Evolutionary conservation across 2,888 invertebrate species (phyloP), one percentile per base, ranked within the genome.

Genomic region (Apotomis capreana): DNA sequence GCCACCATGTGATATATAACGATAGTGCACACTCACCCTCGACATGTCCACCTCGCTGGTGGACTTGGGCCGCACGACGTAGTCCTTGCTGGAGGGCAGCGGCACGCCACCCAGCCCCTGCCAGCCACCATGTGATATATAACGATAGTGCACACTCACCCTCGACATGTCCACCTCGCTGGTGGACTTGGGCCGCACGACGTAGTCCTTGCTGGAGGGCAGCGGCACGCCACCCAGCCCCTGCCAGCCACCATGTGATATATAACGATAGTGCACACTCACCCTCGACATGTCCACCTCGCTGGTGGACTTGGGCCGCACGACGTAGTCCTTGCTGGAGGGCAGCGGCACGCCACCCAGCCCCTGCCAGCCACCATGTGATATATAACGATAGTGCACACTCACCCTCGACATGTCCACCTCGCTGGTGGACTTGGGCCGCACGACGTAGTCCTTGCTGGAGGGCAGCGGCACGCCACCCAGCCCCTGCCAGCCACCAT

Each of bases 391-490:
- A 26, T 2, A 26, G 26, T 26, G 26, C 26, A 26, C 5, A 40
- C 40, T 40, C 40, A 40, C 40, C 40, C 40, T 5, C 5, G 40
- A 40, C 40, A 40, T 40, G 84, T 97, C 97, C 57, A 96, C 95
- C 80, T 97, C 97, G 9, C 95, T 94, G 74, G 95, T 95, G 94
- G 97, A 97, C 83, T 96, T 96, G 0, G 98, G 98, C 75, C 98
- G 92, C 67, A 97, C 95, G 49, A 98, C 96, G 84, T 98, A 99
- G 86, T 98, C 98, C 88, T 97, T 98, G 80, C 96, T 97, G 1
- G 98, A 98, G 40, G 40, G 40, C 26, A 26, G 26, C 26, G 26
- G 26, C 26, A 26, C 26, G 26, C 26, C 26, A 26, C 26, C 26
- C 26, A 26, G 26, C 26, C 26, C 26, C 26, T 26, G 26, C 26